Base-by-base conservation (phyloP, 2,797 vertebrate genomes). In the Apogon talboti region DNA sequence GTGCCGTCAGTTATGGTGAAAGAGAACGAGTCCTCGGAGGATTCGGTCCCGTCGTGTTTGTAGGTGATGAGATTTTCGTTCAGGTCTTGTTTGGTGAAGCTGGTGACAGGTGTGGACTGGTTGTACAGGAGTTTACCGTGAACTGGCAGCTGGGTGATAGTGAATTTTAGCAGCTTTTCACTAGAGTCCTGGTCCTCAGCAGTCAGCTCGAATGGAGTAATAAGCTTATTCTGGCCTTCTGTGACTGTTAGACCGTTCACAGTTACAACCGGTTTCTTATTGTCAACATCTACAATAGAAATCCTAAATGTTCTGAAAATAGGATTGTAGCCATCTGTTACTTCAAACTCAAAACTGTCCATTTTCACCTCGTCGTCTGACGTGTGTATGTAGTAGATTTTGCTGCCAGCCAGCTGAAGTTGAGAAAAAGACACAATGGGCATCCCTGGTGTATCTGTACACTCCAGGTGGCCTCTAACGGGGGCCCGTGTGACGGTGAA, bases 291-390 rank as follows among this genome's bases (percentile, higher is more conserved):
- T 7, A 94, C 94, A 11, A 98, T 96, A 8, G 95, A 95, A 83
- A 99, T 95, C 43, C 96, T 90, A 83, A 99, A 98, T 0, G 97
- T 98, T 64, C 97, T 94, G 87, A 97, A 98, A 56, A 99, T 94
- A 0, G 97, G 96, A 66, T 99, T 98, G 85, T 87, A 96, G 16
- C 97, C 97, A 13, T 99, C 97, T 0, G 97, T 98, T 51, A 98
- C 97, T 78, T 98, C 94, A 79, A 99, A 99, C 81, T 98, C 97
- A 88, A 99, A 98, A 76, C 97, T 98, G 91, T 99, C 97, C 96
- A 96, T 97, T 88, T 97, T 98, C n/a, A 96, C 89, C 75, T 98
- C 97, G 2, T 98, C 96, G 18, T 97, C 95, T 0, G 96, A 95
- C 1, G 97, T 98, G 79, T 98, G 97, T 74, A 97, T 94, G 74